A percentile compares a stretch with the other conserved stretches of the same genome.
Evolutionary conservation across 2,888 invertebrate species (phyloP).

Genomic region (Drosophila planitibia): DNA sequence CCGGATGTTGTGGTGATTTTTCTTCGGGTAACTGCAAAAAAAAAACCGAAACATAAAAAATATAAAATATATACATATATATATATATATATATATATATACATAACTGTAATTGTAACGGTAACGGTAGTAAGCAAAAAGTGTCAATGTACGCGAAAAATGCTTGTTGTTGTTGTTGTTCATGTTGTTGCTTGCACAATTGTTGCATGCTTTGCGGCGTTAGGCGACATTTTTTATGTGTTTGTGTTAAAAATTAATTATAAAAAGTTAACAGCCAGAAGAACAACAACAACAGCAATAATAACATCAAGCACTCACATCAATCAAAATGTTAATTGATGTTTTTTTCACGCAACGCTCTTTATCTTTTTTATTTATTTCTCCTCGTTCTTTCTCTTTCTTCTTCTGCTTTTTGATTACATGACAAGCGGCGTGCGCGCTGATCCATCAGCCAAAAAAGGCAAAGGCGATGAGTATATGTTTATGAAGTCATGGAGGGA

Average conservation of each 20-base stretch:
- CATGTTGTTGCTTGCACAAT: slow-evolving; percentile 53
- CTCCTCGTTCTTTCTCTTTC: slow-evolving; percentile 1
- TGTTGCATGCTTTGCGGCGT: slow-evolving; percentile 76
- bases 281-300: slow-evolving; percentile 34
- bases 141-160: slow-evolving; percentile 37
- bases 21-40: slow-evolving; percentile 85
- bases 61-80: slow-evolving; percentile 11
- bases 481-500: slow-evolving; percentile 1
- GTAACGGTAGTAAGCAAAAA: slow-evolving; percentile 35
- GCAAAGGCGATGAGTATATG: slow-evolving; percentile 15
- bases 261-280: slow-evolving; percentile 53
- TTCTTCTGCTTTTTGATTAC: slow-evolving; percentile 53
- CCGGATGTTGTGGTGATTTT: slow-evolving; percentile 85
- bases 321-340: slow-evolving; percentile 79
- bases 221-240: slow-evolving; percentile 36
- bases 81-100: slow-evolving; percentile 5
- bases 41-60: slow-evolving; percentile 31
- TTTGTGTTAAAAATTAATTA: slow-evolving; percentile 66
- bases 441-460: slow-evolving; percentile 65
- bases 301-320: slow-evolving; percentile 50
- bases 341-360: slow-evolving; percentile 53
- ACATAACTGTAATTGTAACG: slow-evolving; percentile 17
- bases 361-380: slow-evolving; percentile 45
- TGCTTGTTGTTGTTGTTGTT: slow-evolving; percentile 2
- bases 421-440: slow-evolving; percentile 75